These are phyloP conservation scores for Tipula helvola DNA, from an alignment of 2,888 invertebrate genomes.

Conservation along the genomic window DNA sequence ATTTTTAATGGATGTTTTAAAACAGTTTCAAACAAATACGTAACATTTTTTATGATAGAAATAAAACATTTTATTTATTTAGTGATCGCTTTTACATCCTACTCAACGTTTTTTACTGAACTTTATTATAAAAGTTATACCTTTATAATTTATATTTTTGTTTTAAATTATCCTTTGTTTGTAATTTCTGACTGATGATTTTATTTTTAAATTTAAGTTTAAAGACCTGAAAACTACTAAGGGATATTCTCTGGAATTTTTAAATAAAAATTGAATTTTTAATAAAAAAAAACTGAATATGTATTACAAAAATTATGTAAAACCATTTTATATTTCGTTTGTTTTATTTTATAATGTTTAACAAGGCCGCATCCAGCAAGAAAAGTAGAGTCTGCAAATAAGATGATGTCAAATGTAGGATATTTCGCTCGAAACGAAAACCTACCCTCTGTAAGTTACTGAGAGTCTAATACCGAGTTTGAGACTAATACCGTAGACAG, in stretches of 20 bases:
- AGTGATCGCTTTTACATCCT: neutral
- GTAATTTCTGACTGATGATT: neutral
- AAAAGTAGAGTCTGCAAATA: too few species aligned
- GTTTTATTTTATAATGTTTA: neutral
- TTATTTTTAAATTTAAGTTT: neutral
- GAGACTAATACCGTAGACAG: too few species aligned
- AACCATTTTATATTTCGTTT: neutral
- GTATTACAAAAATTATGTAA: neutral
- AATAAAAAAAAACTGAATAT: neutral
- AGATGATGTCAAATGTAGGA: too few species aligned
- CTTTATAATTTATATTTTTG: neutral
- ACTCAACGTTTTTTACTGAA: neutral
- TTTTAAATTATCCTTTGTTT: neutral
- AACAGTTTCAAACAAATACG: neutral
- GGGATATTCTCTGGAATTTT: neutral
- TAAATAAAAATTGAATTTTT: neutral
- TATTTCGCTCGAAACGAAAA: too few species aligned
- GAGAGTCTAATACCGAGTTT: too few species aligned
- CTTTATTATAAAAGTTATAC: neutral
- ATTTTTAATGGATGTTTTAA: constrained; percentile 28
- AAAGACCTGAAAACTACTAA: neutral
- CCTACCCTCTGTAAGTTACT: too few species aligned
- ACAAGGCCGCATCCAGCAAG: too few species aligned
- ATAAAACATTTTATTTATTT: neutral
- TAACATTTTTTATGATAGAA: neutral